Evolutionary conservation across 2,888 invertebrate genomes (phyloP), one percentile per base, ranked within the genome.

Genomic region (Drosophila picticornis): DNA sequence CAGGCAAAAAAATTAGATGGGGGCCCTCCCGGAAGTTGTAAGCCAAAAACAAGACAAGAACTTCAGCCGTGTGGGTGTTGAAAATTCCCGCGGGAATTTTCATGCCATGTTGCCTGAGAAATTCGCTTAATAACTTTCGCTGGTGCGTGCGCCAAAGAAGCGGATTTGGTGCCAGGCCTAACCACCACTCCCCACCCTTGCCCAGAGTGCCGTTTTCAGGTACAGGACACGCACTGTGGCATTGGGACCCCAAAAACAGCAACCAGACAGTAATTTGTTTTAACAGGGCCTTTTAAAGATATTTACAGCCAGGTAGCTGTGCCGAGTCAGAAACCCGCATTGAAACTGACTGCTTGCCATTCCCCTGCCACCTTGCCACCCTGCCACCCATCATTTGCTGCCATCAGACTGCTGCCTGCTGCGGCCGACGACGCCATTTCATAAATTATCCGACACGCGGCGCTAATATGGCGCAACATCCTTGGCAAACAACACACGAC

Each of bases 251-350:
- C 64, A 62, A 81, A 80, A 81, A 80, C 78, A 67, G 87, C 87
- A 84, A 85, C 85, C 90, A 87, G 90, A 85, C 88, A 90, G 86
- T 90, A 87, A 87, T 90, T 87, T 87, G 90, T 90, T 90, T 87
- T 90, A 87, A 87, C 90, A 88, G 90, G 83, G 86, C 88, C 88
- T 87, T 90, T 87, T 88, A 87, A 88, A 80, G 84, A 87, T 87
- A 90, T 90, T 90, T 87, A 90, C 86, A 85, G 82, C 73, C 67
- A 76, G 78, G 64, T 76, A 73, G 80, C 52, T 60, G 62, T 60
- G 62, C 63, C 58, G 64, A 69, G 63, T 59, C 76, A 22, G 56
- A 56, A 57, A 22, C 66, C 52, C 65, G 59, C 71, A 53, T 16
- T 56, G 59, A 52, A 62, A 62, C 46, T 62, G 59, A 66, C 63